Evolutionary conservation across 2,113 vertebrate genomes (phyloP), one percentile per base, ranked within the genome.

Genomic region (Hydrolagus affinis): DNA sequence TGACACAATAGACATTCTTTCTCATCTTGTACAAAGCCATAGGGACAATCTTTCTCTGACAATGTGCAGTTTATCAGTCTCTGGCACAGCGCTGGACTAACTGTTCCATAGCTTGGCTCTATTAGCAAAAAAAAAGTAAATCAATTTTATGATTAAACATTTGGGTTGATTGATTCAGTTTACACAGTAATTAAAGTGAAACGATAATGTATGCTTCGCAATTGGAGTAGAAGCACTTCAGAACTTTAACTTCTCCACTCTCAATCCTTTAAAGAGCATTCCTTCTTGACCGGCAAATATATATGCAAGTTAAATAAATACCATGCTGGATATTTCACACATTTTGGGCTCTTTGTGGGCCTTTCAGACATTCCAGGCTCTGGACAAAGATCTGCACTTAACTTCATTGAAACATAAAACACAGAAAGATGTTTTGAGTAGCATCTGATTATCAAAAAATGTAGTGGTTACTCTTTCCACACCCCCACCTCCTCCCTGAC

Each of bases 41-140:
- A 91, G 1, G 92, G 94, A 66, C 94, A 94, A 64, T 94, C 92
- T 0, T 86, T 90, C 60, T 64, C 92, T 6, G 93, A 92, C 60
- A 94, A 86, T 28, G 92, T 90, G 88, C 94, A 95, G 92, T 94
- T 94, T 86, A 93, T 91, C 90, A 95, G 88, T 0, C 90, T 92
- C 17, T 92, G 91, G 85, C 94, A 95, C 0, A 94, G 87, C 85
- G 93, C 70, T 30, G 94, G 94, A 87, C 93, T 94, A 15, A 95
- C 91, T 0, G 93, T 94, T 88, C 94, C 93, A 85, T 94, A 95
- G 0, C 93, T 93, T 11, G 93, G 94, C 87, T 95, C 94, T 95
- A 87, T 60, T 86, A 69, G 74, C 60, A 62, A 32, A 64, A 64
- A 11, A 44, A 86, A 11, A 77, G 14, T 77, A n/a, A 56, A 9